Evolutionary conservation across 1,140 invertebrate genomes (phyloP), one percentile per base, ranked within the genome.

Genomic region (Cyclina sinensis): DNA sequence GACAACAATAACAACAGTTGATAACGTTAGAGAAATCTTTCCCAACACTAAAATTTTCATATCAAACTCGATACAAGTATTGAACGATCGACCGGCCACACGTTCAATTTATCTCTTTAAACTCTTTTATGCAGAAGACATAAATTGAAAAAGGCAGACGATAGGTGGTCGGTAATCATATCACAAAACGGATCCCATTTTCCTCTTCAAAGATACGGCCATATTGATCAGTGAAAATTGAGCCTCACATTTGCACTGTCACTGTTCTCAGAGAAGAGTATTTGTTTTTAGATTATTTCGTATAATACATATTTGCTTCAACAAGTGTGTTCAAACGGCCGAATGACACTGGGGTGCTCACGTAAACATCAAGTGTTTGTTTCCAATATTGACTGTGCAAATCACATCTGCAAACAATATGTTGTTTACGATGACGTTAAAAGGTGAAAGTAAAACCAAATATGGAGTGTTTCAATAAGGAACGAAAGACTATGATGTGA

Each of bases 341-440:
- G 14, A 21, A 37, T 74, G 39, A 14, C 24, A n/a, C 24, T 27
- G n/a, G 1, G 5, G 24, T 62, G 57, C 39, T n/a, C 37, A 27
- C 35, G 39, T 74, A 74, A 74, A 74, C 70, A 74, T 24, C 7
- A 43, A 27, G 39, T 74, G 70, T 74, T 74, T 74, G 70, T 46
- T 4, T 39, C 39, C 39, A 27, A 74, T 43, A 74, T 74, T 74
- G 70, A 74, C 70, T 7, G 39, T 39, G 37, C 5, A 74, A 74
- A 74, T 46, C 70, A 27, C 35, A 62, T n/a, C 27, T 21, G 24
- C 57, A 62, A 62, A 62, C 24, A 62, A 27, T 24, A 9, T 62
- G 9, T 62, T 62, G 57, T 62, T 62, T 62, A 62, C 27, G 9
- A 27, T 62, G 57, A 27, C 18, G 43, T 43, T 14, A 43, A 43